Percentiles rank a stretch among this genome's conserved stretches.
These are phyloP conservation scores for Regulus satrapa DNA, from an alignment of 2,113 vertebrate genomes.

Conservation along the genomic window DNA sequence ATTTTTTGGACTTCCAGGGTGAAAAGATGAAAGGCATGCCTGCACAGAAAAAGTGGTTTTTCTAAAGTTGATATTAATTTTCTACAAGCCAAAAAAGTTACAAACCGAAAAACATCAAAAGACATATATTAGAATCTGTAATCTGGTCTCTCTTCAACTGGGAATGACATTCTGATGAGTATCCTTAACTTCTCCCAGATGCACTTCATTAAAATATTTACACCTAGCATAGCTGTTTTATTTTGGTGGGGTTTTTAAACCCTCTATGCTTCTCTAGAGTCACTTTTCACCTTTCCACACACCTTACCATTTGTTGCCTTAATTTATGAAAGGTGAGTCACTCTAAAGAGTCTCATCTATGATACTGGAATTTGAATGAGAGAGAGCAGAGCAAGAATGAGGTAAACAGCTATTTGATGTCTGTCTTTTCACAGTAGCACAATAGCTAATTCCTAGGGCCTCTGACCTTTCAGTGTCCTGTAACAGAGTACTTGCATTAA, in stretches of 20 bases:
- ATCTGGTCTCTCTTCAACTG: background rate
- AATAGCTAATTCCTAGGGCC: constrained; percentile 68
- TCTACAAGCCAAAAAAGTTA: background rate
- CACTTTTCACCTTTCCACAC: background rate
- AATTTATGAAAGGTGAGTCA: background rate
- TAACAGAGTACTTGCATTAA: constrained; percentile 72
- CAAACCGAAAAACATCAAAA: background rate
- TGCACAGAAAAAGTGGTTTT: background rate
- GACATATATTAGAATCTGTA: background rate
- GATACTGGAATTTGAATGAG: background rate
- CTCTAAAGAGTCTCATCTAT: background rate
- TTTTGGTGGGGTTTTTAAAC: background rate
- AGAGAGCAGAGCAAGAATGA: background rate
- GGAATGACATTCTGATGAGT: background rate
- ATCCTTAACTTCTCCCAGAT: background rate
- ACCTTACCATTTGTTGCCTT: background rate
- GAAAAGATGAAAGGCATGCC: background rate
- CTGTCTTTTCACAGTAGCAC: constrained; percentile 74
- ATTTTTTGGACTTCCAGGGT: background rate
- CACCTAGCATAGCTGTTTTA: background rate
- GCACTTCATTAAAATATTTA: background rate
- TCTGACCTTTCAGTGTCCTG: constrained; percentile 73
- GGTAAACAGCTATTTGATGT: constrained; percentile 62
- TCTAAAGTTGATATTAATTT: background rate
- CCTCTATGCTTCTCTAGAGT: background rate